phyloP scores from a whole-genome alignment of 2,797 vertebrate species.

The Enoplosus armatus region DNA sequence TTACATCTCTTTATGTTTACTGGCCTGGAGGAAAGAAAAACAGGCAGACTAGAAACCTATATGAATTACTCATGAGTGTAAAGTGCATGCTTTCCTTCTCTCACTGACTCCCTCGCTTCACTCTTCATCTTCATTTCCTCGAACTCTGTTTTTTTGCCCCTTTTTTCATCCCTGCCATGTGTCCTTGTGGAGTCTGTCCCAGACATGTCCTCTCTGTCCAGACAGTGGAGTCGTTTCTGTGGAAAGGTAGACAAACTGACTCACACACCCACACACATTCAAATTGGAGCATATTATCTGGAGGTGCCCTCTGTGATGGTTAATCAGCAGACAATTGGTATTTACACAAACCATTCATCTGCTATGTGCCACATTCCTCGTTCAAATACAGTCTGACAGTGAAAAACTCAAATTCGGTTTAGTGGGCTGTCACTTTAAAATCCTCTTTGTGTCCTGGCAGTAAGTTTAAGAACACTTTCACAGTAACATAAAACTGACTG shows the following conservation, averaged over 20 bases:
- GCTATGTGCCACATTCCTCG: constrained; percentile 18
- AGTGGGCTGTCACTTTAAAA: constrained; percentile 11
- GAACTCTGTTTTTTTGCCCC: not conserved
- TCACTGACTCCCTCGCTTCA: constrained; percentile 13
- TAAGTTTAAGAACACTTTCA: constrained; percentile 26
- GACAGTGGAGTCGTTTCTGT: constrained; percentile 50
- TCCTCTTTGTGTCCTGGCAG: constrained; percentile 1
- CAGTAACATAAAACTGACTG: constrained; percentile 19
- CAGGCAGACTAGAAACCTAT: constrained; percentile 57
- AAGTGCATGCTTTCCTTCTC: constrained; percentile 58
- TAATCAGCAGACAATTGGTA: constrained; percentile 63
- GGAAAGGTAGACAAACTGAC: constrained; percentile 51
- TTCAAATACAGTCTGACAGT: constrained; percentile 18
- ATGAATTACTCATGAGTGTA: constrained; percentile 78
- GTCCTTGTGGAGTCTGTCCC: constrained; percentile 63
- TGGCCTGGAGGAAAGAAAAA: constrained; percentile 62
- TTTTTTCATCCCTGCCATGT: constrained; percentile 39
- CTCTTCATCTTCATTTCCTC: constrained; percentile 42
- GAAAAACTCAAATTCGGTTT: constrained; percentile 9
- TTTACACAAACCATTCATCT: constrained; percentile 58
- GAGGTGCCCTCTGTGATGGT: constrained; percentile 57
- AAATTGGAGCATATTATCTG: constrained; percentile 44
- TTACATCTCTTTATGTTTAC: constrained; percentile 72
- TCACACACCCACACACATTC: constrained; percentile 27
- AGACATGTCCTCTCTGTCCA: constrained; percentile 55